Percentiles rank a stretch among this genome's conserved stretches.
Conservation (phyloP, 2,113 vertebrate genomes). For the Melanotaenia duboulayi region DNA sequence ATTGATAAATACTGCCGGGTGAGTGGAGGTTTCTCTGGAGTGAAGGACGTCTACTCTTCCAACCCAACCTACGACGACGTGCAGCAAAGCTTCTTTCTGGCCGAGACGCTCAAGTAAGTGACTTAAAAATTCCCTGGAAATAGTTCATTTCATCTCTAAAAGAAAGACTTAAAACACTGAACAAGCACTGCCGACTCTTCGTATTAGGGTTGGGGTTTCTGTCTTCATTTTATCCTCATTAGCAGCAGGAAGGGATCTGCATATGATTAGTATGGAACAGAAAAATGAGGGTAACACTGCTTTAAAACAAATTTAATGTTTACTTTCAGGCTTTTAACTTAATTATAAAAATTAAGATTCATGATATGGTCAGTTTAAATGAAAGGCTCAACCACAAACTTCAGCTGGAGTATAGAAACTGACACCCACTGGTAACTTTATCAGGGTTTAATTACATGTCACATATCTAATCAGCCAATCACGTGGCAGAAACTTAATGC, state of each 20-base stretch:
- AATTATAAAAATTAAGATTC: neutral
- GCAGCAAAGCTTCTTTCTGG: conserved; percentile 99
- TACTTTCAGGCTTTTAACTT: neutral
- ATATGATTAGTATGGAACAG: neutral
- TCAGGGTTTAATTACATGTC: too few relatives aligned
- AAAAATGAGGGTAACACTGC: neutral
- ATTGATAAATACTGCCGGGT: conserved; percentile 98
- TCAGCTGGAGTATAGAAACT: too few relatives aligned
- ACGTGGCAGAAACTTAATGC: too few relatives aligned
- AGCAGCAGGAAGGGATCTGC: neutral
- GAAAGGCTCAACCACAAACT: too few relatives aligned
- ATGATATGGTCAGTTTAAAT: too few relatives aligned
- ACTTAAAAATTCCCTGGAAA: neutral
- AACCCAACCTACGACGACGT: conserved; percentile 95
- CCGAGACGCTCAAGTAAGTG: conserved; percentile 97
- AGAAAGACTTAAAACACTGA: too few relatives aligned
- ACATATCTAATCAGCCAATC: too few relatives aligned
- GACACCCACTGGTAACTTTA: too few relatives aligned
- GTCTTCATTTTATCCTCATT: neutral
- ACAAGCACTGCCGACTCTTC: too few relatives aligned
- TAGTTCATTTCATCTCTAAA: too few relatives aligned
- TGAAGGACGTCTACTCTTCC: conserved; percentile 97
- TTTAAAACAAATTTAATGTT: neutral
- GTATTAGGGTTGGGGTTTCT: too few relatives aligned
- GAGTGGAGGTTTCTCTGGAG: conserved; percentile 94